These are phyloP conservation scores for Pseudomyrmex pallidus DNA, from an alignment of 1,140 invertebrate species.

Conservation along the genomic window DNA sequence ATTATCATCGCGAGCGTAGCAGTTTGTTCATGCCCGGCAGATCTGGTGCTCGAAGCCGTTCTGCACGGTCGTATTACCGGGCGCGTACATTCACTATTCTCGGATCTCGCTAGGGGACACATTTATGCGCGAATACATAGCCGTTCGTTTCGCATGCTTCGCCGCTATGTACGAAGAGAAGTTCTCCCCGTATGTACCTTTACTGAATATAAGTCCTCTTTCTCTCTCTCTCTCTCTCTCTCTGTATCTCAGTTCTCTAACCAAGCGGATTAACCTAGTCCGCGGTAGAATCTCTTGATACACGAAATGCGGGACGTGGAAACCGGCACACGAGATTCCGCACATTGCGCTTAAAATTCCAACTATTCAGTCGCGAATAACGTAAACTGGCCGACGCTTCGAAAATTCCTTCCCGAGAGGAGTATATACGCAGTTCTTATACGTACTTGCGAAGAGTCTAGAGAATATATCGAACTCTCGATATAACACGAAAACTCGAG, in stretches of 20 bases:
- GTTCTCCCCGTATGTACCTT: slow-evolving; percentile 2
- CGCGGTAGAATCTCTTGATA: slow-evolving; percentile 34
- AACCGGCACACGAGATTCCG: slow-evolving; percentile 35
- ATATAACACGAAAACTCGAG: no score
- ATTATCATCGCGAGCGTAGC: slow-evolving; percentile 1
- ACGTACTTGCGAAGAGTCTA: no score
- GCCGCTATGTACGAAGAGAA: slow-evolving; percentile 16
- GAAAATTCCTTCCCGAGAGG: slow-evolving; percentile 10
- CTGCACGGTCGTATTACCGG: not conserved
- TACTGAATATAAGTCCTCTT: slow-evolving; percentile 18
- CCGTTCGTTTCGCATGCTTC: slow-evolving; percentile 28
- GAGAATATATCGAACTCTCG: no score
- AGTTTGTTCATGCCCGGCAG: not conserved
- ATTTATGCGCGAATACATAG: slow-evolving; percentile 32
- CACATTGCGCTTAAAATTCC: slow-evolving; percentile 46
- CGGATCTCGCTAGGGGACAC: slow-evolving; percentile 29
- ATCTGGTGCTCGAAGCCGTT: slow-evolving; percentile 26
- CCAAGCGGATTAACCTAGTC: slow-evolving; percentile 55
- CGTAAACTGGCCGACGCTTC: not conserved
- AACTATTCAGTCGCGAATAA: slow-evolving; percentile 32
- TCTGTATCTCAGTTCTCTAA: slow-evolving; percentile 12
- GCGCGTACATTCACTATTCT: slow-evolving; percentile 47
- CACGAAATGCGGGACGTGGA: slow-evolving; percentile 52
- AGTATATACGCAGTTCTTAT: no score
- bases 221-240: not conserved